phyloP scores from a whole-genome alignment of 2,113 vertebrate species.

The sheep (Ovis aries) region ARS-UI_Ramb_v3.0 NC_056059.1:74485001-74485500 shows the following conservation, averaged over 20 bases:
- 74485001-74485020: neutral
- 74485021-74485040: neutral
- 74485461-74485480: neutral
- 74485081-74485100: neutral
- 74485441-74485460: neutral
- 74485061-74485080: neutral
- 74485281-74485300: neutral
- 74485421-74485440: neutral
- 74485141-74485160: neutral
- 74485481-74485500: neutral
- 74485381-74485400: neutral
- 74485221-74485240: conserved; percentile 30
- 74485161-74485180: neutral
- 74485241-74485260: neutral
- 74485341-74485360: neutral
- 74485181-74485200: neutral
- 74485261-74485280: conserved; percentile 9
- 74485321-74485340: neutral
- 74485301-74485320: neutral
- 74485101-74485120: neutral
- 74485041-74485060: neutral
- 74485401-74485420: neutral
- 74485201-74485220: conserved; percentile 13
- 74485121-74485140: neutral
- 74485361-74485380: neutral